A percentile compares a stretch with the other conserved stretches of the same genome.
Conservation (phyloP, 2,797 vertebrate species). For the Apogon hyalosoma region DNA sequence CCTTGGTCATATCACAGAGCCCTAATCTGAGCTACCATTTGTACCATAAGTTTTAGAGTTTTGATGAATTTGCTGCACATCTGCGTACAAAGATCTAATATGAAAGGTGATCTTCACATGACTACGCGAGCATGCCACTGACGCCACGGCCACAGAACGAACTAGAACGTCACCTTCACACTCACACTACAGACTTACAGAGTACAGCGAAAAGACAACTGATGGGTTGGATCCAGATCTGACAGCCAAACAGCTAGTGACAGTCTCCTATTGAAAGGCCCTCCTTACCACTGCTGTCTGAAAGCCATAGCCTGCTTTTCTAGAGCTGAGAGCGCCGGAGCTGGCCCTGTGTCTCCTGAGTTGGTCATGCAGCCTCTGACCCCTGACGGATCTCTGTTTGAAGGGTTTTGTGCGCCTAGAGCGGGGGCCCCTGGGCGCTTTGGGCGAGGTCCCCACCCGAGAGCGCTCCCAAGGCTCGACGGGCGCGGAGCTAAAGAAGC, state of each 20-base stretch:
- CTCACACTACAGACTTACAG: constrained; percentile 80
- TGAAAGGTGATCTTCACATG: constrained; percentile 73
- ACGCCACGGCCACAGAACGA: constrained; percentile 76
- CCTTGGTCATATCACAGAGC: too few relatives aligned
- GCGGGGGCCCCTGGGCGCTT: constrained; percentile 70
- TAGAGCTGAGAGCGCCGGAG: constrained; percentile 75
- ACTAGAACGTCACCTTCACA: constrained; percentile 77
- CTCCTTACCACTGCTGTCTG: constrained; percentile 83
- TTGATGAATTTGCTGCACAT: constrained; percentile 49
- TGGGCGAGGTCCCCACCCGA: constrained; percentile 70
- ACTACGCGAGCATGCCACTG: constrained; percentile 84
- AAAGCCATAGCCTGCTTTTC: constrained; percentile 82
- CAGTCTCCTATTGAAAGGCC: constrained; percentile 61
- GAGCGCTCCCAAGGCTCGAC: constrained; percentile 80
- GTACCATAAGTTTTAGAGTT: constrained; percentile 7
- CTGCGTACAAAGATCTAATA: constrained; percentile 45
- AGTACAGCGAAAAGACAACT: constrained; percentile 81
- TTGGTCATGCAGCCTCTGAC: constrained; percentile 86
- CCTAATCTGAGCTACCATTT: too few relatives aligned
- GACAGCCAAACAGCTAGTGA: constrained; percentile 77
- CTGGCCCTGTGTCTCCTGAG: constrained; percentile 82
- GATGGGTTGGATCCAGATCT: constrained; percentile 75
- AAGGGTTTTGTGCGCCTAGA: constrained; percentile 76
- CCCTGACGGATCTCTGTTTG: constrained; percentile 80
- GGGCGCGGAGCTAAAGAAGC: constrained; percentile 79